Conservation (phyloP, 2,113 vertebrate genomes). For the Hippocampus guttulatus region DNA sequence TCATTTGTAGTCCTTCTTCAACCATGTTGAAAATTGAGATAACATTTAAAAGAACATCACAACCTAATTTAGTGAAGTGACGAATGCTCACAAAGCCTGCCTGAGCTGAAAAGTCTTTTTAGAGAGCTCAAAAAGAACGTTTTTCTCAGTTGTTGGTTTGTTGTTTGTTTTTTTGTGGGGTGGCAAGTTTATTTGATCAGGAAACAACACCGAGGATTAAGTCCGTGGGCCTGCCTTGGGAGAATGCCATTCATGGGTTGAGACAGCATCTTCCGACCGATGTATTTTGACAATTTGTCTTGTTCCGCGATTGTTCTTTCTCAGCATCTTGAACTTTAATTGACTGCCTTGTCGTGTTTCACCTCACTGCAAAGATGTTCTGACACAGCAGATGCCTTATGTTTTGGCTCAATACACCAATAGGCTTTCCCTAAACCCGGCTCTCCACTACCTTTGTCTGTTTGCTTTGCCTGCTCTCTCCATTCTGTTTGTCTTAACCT, state of each 20-base stretch:
- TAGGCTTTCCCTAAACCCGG: constrained; percentile 1
- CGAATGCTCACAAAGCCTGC: not conserved
- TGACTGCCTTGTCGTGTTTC: constrained; percentile 38
- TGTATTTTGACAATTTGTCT: constrained; percentile 44
- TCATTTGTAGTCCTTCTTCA: constrained; percentile 2
- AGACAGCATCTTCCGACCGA: constrained; percentile 46
- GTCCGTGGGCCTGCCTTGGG: constrained; percentile 11
- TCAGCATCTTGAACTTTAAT: constrained; percentile 51
- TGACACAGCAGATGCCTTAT: constrained; percentile 24
- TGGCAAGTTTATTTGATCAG: constrained; percentile 39
- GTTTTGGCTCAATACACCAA: constrained; percentile 17
- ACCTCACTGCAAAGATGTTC: constrained; percentile 28
- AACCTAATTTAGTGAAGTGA: not conserved
- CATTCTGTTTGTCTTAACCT: constrained; percentile 19
- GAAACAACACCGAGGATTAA: constrained; percentile 26
- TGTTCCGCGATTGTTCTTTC: constrained; percentile 30
- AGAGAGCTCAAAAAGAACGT: constrained; percentile 22
- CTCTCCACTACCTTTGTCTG: constrained; percentile 16
- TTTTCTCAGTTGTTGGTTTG: constrained; percentile 22
- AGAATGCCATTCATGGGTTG: constrained; percentile 23
- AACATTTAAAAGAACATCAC: constrained; percentile 16
- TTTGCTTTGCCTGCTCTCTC: not conserved
- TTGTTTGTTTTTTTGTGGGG: not conserved
- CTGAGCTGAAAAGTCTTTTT: not conserved
- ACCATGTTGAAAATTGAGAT: constrained; percentile 13